Evolutionary conservation across 2,888 invertebrate species (phyloP).

Genomic region (Hoplodrina blanda): DNA sequence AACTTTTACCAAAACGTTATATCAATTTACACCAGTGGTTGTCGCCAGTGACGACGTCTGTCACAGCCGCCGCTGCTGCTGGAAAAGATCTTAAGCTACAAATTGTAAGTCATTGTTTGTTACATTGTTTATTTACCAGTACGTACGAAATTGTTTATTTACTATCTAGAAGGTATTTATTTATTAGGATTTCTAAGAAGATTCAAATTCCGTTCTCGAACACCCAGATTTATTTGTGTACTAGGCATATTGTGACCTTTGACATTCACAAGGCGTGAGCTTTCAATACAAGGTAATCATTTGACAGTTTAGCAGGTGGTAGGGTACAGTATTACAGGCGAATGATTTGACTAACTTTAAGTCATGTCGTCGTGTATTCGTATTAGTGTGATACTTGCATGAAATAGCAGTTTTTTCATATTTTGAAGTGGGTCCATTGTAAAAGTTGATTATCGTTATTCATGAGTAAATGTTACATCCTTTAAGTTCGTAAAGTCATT

Average conservation of each 20-base stretch:
- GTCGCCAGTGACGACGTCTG: conserved; percentile 93
- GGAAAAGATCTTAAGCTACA: conserved; percentile 95
- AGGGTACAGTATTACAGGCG: background rate
- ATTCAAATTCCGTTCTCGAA: background rate
- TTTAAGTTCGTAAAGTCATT: background rate
- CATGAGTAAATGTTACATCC: no score
- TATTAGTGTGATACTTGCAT: no score
- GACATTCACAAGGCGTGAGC: conserved; percentile 19
- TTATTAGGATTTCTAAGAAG: background rate
- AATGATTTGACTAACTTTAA: background rate
- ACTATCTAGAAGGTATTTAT: conserved; percentile 5
- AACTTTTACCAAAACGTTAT: conserved; percentile 97
- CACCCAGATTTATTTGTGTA: background rate
- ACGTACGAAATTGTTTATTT: conserved; percentile 39
- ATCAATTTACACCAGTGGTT: conserved; percentile 97
- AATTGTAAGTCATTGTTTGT: conserved; percentile 89
- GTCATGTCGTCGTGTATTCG: no score
- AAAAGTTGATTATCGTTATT: no score
- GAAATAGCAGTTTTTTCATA: no score
- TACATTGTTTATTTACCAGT: conserved; percentile 26
- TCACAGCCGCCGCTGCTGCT: conserved; percentile 89
- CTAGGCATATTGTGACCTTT: conserved; percentile 20
- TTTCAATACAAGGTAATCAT: conserved; percentile 10
- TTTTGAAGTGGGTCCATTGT: no score
- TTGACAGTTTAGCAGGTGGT: background rate